Base-by-base conservation (phyloP, 2,797 vertebrate species). In the Eulemur mongoz region DNA sequence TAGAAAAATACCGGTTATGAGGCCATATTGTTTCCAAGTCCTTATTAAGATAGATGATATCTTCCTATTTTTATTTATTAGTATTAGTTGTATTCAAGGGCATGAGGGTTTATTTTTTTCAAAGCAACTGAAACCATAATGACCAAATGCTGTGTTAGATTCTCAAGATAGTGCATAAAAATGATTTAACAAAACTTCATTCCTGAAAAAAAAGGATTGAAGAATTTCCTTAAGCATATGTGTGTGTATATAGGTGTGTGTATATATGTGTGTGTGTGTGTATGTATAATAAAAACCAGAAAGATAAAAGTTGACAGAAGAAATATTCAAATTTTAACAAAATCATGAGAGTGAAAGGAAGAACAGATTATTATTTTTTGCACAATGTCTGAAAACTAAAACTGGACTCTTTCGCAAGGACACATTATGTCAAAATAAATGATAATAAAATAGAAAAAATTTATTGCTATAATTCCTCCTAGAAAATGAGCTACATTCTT, bases 311-410 rank as follows among this genome's bases (percentile, higher is more conserved):
- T 65, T 79, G n/a, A 93, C 45, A 67, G 5, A 11, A 69, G 0
- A 5, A 75, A 65, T 17, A 15, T 38, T 76, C 18, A 94, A 65
- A 93, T 81, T 93, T 96, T 75, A 89, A 70, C 25, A 95, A 95
- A 89, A 92, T 54, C 9, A 89, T 57, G 23, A 94, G 27, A 70
- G 25, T 59, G 1, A 9, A 86, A 75, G 12, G 7, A 73, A 43
- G 59, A 57, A 72, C 23, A 61, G 7, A 14, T 15, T 32, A 8
- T 22, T 61, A 82, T 32, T 32, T 72, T 63, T 52, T 43, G 81
- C 25, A 59, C 17, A 69, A 38, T 81, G 20, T 48, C 18, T 59
- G 22, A 88, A 92, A 73, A 54, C 20, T 32, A 48, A 91, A 94
- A 57, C 25, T 72, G 8, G 7, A 0, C 11, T 72, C 2, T 43